A percentile compares a stretch with the other conserved stretches of the same genome.
Evolutionary conservation across 2,113 vertebrate genomes (phyloP).

Genomic region (Phainopepla nitens): DNA sequence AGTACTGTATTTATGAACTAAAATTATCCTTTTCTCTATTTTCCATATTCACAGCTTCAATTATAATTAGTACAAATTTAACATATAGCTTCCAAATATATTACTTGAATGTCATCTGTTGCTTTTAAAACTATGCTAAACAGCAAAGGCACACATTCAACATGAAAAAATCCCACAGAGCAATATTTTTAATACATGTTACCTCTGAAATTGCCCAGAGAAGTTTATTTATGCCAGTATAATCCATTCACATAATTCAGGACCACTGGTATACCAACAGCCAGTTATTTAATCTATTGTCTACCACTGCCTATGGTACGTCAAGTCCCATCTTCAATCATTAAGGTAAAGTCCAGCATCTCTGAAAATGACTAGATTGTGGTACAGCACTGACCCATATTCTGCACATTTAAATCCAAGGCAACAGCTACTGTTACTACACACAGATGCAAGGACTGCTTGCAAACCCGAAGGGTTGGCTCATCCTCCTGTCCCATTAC

Average conservation of each 20-base stretch:
- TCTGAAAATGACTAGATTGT: not conserved
- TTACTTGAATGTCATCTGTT: not conserved
- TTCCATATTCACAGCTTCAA: not conserved
- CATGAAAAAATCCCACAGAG: not conserved
- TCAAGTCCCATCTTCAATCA: not conserved
- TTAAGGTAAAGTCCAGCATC: not conserved
- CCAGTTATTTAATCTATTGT: not conserved
- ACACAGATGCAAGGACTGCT: not conserved
- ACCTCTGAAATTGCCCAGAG: not conserved
- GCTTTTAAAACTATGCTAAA: not conserved
- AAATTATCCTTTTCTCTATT: not conserved
- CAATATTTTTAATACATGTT: not conserved
- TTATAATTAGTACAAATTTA: not conserved
- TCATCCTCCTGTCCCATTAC: not conserved
- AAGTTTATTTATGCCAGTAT: not conserved
- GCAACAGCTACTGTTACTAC: not conserved
- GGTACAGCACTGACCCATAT: not conserved
- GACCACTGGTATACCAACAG: not conserved
- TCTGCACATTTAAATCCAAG: not conserved
- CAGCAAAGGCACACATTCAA: not conserved
- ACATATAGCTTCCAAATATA: not conserved
- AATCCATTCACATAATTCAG: not conserved
- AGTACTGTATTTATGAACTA: not conserved
- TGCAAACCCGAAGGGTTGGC: rapidly evolving
- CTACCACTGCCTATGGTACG: not conserved